Conservation (phyloP, 2,113 vertebrate species). For the Gnathonemus longibarbis region DNA sequence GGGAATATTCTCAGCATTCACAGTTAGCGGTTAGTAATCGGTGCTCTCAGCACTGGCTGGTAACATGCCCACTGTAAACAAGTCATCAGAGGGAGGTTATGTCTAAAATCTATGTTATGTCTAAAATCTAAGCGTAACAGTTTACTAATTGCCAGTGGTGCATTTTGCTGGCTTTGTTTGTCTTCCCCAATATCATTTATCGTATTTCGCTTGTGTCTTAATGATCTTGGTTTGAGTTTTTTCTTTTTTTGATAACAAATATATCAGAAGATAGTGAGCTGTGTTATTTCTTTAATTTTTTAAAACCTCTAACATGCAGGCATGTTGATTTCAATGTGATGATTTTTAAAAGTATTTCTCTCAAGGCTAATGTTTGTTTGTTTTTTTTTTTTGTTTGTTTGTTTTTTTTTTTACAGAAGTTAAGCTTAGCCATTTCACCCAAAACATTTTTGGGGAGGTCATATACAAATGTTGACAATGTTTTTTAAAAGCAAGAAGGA, state of each 20-base stretch:
- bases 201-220: conserved; percentile 59
- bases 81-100: neutral
- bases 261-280: conserved; percentile 39
- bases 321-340: conserved; percentile 64
- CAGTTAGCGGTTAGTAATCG: neutral
- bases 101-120: neutral
- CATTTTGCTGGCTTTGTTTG: neutral
- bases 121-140: neutral
- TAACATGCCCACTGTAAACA: neutral
- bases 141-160: neutral
- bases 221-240: conserved; percentile 49
- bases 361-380: neutral
- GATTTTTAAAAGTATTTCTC: conserved; percentile 25
- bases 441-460: conserved; percentile 54
- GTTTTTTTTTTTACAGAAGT: conserved; percentile 39
- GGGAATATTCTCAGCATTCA: neutral
- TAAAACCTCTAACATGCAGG: conserved; percentile 71
- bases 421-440: conserved; percentile 47
- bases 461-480: conserved; percentile 11
- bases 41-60: neutral
- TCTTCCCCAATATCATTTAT: neutral
- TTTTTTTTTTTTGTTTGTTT: neutral
- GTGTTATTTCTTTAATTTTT: conserved; percentile 37
- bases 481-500: conserved; percentile 1
- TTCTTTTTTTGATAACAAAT: conserved; percentile 44